These are phyloP conservation scores for Caenorhabditis uteleia DNA, from an alignment of 2,888 invertebrate species.

Conservation along the genomic window DNA sequence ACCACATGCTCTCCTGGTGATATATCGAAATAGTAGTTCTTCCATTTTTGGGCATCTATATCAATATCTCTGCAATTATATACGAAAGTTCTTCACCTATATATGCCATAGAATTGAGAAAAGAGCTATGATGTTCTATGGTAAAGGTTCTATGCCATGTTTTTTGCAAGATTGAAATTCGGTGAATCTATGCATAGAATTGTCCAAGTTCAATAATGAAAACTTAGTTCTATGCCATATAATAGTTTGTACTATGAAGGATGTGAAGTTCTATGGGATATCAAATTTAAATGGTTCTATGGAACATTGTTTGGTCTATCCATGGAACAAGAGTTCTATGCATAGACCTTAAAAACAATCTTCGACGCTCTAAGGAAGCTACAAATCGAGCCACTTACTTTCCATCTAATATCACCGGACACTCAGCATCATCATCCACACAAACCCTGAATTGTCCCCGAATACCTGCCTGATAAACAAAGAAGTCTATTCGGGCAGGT, in stretches of 20 bases:
- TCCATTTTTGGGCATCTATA: conserved; percentile 56
- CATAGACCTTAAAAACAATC: too few relatives aligned
- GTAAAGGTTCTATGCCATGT: too few relatives aligned
- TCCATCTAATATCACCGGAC: conserved; percentile 56
- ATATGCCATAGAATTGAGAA: too few relatives aligned
- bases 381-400: conserved; percentile 15
- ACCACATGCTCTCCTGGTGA: conserved; percentile 54
- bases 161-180: background rate
- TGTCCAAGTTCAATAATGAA: background rate
- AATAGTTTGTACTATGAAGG: too few relatives aligned
- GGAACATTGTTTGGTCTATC: too few relatives aligned
- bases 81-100: too few relatives aligned
- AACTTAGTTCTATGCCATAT: too few relatives aligned
- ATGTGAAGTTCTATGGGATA: too few relatives aligned
- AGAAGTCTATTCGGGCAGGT: conserved; percentile 47
- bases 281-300: too few relatives aligned
- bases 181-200: background rate
- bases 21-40: conserved; percentile 45
- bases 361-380: too few relatives aligned
- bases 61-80: conserved; percentile 56
- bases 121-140: too few relatives aligned
- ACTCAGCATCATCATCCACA: conserved; percentile 50
- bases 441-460: conserved; percentile 62
- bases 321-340: too few relatives aligned
- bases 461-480: conserved; percentile 57